phyloP scores from a whole-genome alignment of 2,797 vertebrate genomes.

The Oreortyx pictus region DNA sequence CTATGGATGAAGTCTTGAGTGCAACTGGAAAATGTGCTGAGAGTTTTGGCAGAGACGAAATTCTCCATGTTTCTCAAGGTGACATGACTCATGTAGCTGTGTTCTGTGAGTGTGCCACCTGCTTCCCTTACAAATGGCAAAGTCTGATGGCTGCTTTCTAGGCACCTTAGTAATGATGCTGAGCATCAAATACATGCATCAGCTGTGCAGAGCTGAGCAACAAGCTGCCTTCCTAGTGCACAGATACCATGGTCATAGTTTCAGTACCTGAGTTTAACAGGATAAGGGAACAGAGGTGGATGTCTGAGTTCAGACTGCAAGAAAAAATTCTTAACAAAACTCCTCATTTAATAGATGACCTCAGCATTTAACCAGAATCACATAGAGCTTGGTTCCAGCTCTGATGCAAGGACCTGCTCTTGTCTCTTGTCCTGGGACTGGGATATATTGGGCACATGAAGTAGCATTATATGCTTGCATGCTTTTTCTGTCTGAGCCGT shows the following conservation, averaged over 20 bases:
- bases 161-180: neutral
- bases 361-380: neutral
- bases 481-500: accelerated
- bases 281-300: neutral
- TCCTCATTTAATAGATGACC: neutral
- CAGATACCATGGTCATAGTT: neutral
- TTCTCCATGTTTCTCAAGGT: neutral
- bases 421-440: accelerated
- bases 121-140: neutral
- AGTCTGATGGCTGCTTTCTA: neutral
- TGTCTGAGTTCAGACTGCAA: neutral
- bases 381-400: neutral
- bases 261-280: neutral
- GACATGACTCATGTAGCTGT: neutral
- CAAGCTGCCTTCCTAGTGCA: accelerated
- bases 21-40: neutral
- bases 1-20: neutral
- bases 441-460: neutral
- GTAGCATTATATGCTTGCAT: neutral
- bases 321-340: neutral
- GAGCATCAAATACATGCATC: neutral
- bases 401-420: neutral
- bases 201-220: neutral
- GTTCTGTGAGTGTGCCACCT: accelerated
- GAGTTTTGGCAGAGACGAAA: neutral